These are phyloP conservation scores for Euglossa dilemma DNA, from an alignment of 1,140 invertebrate species.

Conservation along the genomic window DNA sequence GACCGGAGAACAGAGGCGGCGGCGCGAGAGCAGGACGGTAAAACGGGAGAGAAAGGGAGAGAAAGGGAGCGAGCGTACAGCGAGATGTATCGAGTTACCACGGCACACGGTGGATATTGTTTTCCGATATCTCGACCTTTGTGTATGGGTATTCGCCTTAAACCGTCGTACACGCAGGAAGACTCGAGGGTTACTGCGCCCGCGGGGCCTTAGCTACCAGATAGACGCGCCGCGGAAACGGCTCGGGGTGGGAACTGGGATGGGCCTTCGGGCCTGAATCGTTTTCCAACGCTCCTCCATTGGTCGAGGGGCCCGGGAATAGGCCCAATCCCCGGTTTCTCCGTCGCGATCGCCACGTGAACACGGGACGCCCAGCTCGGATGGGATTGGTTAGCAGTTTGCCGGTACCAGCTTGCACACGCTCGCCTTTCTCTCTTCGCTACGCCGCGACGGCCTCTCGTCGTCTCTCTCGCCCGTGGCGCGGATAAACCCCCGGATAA, in stretches of 20 bases:
- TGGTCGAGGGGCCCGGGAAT: conserved; percentile 59
- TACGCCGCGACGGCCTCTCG: conserved; percentile 13
- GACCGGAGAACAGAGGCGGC: not conserved
- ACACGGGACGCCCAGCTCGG: conserved; percentile 57
- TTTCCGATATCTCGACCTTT: conserved; percentile 75
- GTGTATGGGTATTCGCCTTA: conserved; percentile 73
- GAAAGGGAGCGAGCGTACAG: conserved; percentile 3
- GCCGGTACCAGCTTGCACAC: conserved; percentile 34
- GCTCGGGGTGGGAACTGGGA: conserved; percentile 67
- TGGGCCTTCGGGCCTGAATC: conserved; percentile 66
- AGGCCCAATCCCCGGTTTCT: conserved; percentile 62
- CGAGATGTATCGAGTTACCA: conserved; percentile 73
- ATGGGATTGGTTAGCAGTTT: conserved; percentile 65
- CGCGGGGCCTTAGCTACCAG: conserved; percentile 82
- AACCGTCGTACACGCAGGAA: conserved; percentile 80
- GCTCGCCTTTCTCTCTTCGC: not conserved
- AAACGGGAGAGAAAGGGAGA: conserved; percentile 28
- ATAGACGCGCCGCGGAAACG: conserved; percentile 67
- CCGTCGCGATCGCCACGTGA: conserved; percentile 11
- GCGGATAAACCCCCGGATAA: conserved; percentile 61
- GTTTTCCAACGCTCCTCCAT: conserved; percentile 50
- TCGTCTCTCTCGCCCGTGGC: not conserved
- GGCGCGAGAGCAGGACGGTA: not conserved
- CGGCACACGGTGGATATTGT: conserved; percentile 72
- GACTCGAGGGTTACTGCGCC: conserved; percentile 83